Evolutionary conservation across 2,888 invertebrate species (phyloP).

Genomic region (Malacosoma neustria): DNA sequence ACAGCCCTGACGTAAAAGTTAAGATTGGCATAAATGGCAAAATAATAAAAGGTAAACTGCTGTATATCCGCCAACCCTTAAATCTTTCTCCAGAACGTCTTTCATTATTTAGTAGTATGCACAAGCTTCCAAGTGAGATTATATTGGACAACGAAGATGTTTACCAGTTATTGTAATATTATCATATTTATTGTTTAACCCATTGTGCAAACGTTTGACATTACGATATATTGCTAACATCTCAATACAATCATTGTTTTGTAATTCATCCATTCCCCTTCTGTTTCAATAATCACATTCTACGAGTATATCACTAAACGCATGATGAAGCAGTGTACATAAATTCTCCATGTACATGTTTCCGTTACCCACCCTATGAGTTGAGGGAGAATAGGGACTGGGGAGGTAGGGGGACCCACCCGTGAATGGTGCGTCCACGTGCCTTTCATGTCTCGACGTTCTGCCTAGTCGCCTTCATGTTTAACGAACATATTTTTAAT

Average conservation of each 20-base stretch:
- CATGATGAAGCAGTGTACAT: neutral
- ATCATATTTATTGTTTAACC: no score
- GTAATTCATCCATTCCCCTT: neutral
- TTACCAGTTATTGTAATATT: no score
- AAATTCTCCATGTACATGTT: neutral
- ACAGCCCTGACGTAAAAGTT: no score
- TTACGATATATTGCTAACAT: no score
- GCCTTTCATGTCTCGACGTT: constrained; percentile 28
- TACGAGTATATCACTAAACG: neutral
- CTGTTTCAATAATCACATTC: neutral
- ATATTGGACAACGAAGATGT: no score
- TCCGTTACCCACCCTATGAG: neutral
- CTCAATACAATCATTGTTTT: neutral
- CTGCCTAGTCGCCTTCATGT: constrained; percentile 20
- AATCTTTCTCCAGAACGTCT: no score
- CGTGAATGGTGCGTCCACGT: constrained; percentile 9
- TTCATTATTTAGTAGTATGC: no score
- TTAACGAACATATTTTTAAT: constrained; percentile 19
- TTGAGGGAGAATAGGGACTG: neutral
- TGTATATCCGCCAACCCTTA: no score
- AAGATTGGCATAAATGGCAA: no score
- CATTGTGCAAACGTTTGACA: no score
- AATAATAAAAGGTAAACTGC: no score
- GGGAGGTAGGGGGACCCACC: constrained; percentile 2
- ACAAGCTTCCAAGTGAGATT: no score